Percentiles rank a stretch among this genome's conserved stretches.
Evolutionary conservation across 2,797 vertebrate species (phyloP).

Genomic region (Bradypus variegatus): DNA sequence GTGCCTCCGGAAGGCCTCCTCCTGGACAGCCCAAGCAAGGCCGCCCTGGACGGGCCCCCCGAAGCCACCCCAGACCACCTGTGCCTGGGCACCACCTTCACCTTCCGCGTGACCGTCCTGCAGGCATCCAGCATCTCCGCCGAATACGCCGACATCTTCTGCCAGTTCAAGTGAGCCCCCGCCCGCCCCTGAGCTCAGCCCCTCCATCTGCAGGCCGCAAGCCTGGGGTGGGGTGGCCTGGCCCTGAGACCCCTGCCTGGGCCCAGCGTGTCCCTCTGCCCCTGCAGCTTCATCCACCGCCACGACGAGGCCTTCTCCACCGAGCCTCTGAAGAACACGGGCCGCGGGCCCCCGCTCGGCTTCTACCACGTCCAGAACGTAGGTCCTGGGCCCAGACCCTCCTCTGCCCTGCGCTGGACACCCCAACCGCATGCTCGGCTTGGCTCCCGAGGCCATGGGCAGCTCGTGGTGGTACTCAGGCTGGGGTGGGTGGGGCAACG

Average conservation of each 20-base stretch:
- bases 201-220: too few relatives aligned
- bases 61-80: constrained; percentile 85
- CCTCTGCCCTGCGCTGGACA: too few relatives aligned
- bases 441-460: background rate
- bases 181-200: background rate
- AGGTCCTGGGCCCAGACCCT: constrained; percentile 46
- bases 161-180: constrained; percentile 94
- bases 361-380: constrained; percentile 99
- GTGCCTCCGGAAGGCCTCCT: constrained; percentile 80
- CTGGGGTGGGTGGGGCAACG: accelerated
- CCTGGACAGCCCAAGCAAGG: constrained; percentile 81
- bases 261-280: accelerated
- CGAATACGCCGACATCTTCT: constrained; percentile 97
- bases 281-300: constrained; percentile 92
- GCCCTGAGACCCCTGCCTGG: accelerated
- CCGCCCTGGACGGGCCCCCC: constrained; percentile 72
- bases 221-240: too few relatives aligned
- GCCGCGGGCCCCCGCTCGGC: constrained; percentile 90
- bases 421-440: accelerated
- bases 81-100: constrained; percentile 88
- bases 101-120: constrained; percentile 95
- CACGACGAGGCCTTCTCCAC: constrained; percentile 98
- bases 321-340: constrained; percentile 95
- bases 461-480: background rate
- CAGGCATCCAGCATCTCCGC: constrained; percentile 97